These are phyloP conservation scores for Palythoa caribaeorum DNA, from an alignment of 92 coral and sea anemone genomes.

Conservation along the genomic window DNA sequence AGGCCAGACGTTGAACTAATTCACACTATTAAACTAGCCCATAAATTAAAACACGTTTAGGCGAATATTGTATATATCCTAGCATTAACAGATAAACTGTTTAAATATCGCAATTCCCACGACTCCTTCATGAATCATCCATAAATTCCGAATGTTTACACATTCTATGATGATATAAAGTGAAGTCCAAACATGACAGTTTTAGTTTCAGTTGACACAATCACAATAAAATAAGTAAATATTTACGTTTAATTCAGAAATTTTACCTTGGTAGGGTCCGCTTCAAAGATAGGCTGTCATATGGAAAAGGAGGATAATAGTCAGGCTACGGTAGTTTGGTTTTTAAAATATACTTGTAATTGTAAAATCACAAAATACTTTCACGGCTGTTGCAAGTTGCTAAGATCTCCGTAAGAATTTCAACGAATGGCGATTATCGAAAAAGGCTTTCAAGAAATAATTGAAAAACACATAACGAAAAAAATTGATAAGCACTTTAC, in stretches of 20 bases:
- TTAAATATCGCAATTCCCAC: too few species aligned
- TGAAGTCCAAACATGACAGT: too few species aligned
- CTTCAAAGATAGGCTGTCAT: conserved; percentile 45
- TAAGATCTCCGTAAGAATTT: conserved; percentile 36
- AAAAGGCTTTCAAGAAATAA: background rate
- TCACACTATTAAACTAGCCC: too few species aligned
- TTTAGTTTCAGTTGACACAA: background rate
- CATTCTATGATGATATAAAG: too few species aligned
- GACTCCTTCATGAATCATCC: too few species aligned
- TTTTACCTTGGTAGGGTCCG: conserved; percentile 37
- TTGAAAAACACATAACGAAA: background rate
- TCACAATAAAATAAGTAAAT: background rate
- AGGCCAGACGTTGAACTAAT: too few species aligned
- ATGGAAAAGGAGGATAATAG: background rate
- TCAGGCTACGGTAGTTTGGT: background rate
- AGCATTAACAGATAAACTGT: too few species aligned
- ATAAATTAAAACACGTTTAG: too few species aligned
- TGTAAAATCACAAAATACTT: background rate
- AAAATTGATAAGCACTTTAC: background rate
- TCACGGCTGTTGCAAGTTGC: conserved; percentile 32
- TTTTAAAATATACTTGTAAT: background rate
- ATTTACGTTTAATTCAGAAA: background rate
- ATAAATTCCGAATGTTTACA: too few species aligned
- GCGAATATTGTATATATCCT: too few species aligned
- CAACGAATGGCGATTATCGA: conserved; percentile 23